Evolutionary conservation across 2,888 invertebrate species (phyloP), one percentile per base, ranked within the genome.

Genomic region (Lithophane leautieri): DNA sequence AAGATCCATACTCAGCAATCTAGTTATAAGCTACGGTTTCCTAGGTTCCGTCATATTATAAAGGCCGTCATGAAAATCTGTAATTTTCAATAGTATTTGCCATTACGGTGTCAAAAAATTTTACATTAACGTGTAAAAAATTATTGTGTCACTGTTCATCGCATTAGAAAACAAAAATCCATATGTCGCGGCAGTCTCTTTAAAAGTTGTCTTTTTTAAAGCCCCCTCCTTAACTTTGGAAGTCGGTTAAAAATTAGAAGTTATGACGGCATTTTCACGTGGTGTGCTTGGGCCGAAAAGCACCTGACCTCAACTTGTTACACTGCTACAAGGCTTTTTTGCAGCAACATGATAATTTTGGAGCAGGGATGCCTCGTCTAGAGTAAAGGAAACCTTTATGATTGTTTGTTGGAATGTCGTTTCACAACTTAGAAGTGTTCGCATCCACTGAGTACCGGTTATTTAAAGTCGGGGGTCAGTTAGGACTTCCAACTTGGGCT

Each of bases 301-400:
- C 28, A 47, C 56, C 14, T 82, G 77, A 79, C 82, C 82, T 82
- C 11, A 70, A 47, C 42, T 81, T 70, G 70, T 78, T 70, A 66
- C 44, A 66, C 44, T 67, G 16, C 54, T 68, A 60, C 80, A 78
- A 81, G 79, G 79, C 60, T 73, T 73, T 79, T 69, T 81, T 70
- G 67, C 79, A 67, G 34, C 52, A 67, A 73, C 34, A 54, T 70
- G 69, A 83, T 78, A 73, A 83, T 73, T 83, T 78, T 61, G n/a
- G 56, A 82, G 78, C 83, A 83, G 78, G 69, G 72, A 72, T 68
- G 40, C 62, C 44, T 58, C 40, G 44, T 69, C 72, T 82, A 66
- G 52, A 66, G 25, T 67, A 65, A 60, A 67, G 28, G 34, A 79
- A 68, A 75, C n/a, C n/a, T 65, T 65, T 65, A 44, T 34, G 14